Base-by-base conservation (phyloP, 2,888 invertebrate genomes). In the Agrochola macilenta region DNA sequence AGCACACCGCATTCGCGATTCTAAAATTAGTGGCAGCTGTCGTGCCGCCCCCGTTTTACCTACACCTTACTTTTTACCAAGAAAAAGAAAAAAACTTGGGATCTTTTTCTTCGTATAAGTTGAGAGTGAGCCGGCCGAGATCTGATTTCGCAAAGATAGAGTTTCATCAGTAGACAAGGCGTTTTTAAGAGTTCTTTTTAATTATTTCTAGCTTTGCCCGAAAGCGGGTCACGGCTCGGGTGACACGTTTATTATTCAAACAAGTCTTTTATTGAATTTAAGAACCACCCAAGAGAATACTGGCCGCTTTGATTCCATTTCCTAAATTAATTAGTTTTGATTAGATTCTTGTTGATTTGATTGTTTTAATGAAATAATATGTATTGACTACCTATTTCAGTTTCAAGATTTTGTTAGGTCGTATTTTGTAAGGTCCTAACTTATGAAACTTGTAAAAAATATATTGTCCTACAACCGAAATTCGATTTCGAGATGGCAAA, bases 81-180 rank as follows among this genome's bases (percentile, higher is more conserved):
- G 91, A 93, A 93, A 90, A 85, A 87, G 85, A 88, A 93, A 83
- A 92, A 90, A 89, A 84, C 87, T 90, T 88, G 80, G 80, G 86
- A 88, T 89, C 88, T 92, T 93, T 93, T 94, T 92, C 91, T 91
- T 87, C 87, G 88, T 84, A 46, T 46, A 87, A 91, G 85, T 87
- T 83, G 82, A 87, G 90, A 91, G 90, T 89, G 91, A 92, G 89
- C 89, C 89, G 92, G 88, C 87, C 89, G 91, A 90, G 93, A 94
- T 96, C 95, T 94, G 93, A 94, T 96, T 96, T 95, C 96, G 94
- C 93, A 90, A 92, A 94, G 94, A 95, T 95, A 95, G 94, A 95
- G 94, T 95, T 95, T 95, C 96, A 93, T 92, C 91, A 92, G 91
- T 91, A 93, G 90, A 91, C 92, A 90, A 92, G 90, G 90, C 92